Percentiles rank a stretch among this genome's conserved stretches.
phyloP scores from a whole-genome alignment of 1,140 invertebrate species.

The Liolophura sinensis region DNA sequence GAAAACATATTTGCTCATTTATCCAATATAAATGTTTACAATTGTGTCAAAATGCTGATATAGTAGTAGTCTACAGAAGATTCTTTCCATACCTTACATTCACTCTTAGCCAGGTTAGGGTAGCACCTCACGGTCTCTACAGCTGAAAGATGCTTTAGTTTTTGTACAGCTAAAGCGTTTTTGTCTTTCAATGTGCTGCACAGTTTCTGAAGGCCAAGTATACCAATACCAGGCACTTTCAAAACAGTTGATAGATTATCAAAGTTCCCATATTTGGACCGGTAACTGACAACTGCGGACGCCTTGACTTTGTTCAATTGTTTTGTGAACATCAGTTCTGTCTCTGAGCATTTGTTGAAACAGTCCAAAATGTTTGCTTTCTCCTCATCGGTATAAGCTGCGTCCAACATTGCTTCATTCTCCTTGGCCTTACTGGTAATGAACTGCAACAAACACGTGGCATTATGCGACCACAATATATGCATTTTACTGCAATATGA shows the following conservation, averaged over 20 bases:
- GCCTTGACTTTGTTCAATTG: slow-evolving; percentile 20
- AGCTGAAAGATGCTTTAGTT: slow-evolving; percentile 13
- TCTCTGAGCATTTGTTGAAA: slow-evolving; percentile 20
- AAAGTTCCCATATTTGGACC: slow-evolving; percentile 17
- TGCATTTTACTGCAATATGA: too few species aligned
- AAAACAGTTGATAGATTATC: slow-evolving; percentile 14
- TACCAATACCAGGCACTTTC: slow-evolving; percentile 22
- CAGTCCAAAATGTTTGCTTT: slow-evolving; percentile 19
- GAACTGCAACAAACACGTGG: too few species aligned
- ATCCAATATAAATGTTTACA: too few species aligned
- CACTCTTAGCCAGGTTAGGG: slow-evolving; percentile 6
- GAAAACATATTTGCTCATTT: too few species aligned
- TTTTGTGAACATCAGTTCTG: slow-evolving; percentile 14
- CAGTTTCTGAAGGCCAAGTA: slow-evolving; percentile 24
- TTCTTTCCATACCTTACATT: not conserved
- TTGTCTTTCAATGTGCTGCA: slow-evolving; percentile 15
- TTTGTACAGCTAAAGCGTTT: slow-evolving; percentile 11
- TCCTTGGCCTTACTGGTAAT: too few species aligned
- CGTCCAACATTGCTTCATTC: slow-evolving; percentile 9
- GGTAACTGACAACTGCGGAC: slow-evolving; percentile 13
- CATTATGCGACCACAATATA: too few species aligned
- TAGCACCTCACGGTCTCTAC: slow-evolving; percentile 11
- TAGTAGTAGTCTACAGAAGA: too few species aligned
- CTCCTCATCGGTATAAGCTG: slow-evolving; percentile 16
- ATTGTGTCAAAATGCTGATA: too few species aligned